Evolutionary conservation across 2,888 invertebrate genomes (phyloP), one percentile per base, ranked within the genome.

Genomic region (Neoascia interrupta): DNA sequence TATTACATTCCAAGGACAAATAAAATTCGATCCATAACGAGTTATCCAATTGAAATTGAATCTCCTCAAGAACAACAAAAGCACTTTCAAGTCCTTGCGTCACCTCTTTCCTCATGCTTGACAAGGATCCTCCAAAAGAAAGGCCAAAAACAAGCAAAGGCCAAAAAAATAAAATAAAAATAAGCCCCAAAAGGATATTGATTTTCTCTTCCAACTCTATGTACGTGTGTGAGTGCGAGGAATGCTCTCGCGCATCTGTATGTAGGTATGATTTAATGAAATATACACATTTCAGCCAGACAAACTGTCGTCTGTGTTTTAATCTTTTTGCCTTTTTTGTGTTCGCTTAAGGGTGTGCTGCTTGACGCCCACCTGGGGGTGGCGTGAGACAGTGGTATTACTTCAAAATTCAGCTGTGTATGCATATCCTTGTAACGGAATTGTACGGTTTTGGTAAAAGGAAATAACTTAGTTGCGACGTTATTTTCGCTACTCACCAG

Each of bases 401-500:
- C 41, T n/a, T n/a, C 15, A 34, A 31, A 49, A 13, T 61, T 70
- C 69, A 70, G 61, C 53, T 72, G 60, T 74, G 49, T 58, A 45
- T 41, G n/a, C 18, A 39, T 49, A n/a, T n/a, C n/a, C n/a, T 51
- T 56, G 51, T 53, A 64, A 60, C 39, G 76, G 53, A 76, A 58
- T 58, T 64, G 45, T 11, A 54, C n/a, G n/a, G n/a, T n/a, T n/a
- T n/a, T n/a, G 16, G 15, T 23, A 23, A n/a, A 47, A 53, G 41
- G 41, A 76, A 63, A 72, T 64, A 72, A 72, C 63, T 64, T 45
- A 54, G 34, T 28, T 36, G 39, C 21, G 43, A n/a, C 31, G 3
- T 39, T 6, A 31, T 31, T n/a, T 23, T 23, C 39, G 15, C 13
- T 37, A 85, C 86, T 86, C 84, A 86, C 86, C 86, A 86, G 83